Conservation (phyloP, 2,113 vertebrate genomes). For the Grammomys surdaster region DNA sequence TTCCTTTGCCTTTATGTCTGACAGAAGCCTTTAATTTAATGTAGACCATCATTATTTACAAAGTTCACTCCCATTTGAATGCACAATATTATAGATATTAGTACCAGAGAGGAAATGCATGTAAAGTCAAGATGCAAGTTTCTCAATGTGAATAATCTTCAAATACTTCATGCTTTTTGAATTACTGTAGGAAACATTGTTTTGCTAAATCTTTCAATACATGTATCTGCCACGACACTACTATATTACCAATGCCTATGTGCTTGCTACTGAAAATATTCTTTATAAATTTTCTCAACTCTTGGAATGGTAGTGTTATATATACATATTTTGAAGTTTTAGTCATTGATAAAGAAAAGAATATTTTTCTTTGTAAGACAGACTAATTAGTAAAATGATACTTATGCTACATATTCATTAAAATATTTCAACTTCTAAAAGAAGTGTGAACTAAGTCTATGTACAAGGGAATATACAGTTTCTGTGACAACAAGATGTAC, state of each 20-base stretch:
- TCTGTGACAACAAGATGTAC: not conserved
- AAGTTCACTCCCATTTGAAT: not conserved
- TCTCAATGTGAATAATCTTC: not conserved
- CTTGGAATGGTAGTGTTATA: not conserved
- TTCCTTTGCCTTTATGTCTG: not conserved
- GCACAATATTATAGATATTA: not conserved
- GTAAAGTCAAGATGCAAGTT: not conserved
- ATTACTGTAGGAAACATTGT: not conserved
- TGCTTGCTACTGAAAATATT: not conserved
- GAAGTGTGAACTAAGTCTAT: not conserved
- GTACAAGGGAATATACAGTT: not conserved
- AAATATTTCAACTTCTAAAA: constrained; percentile 22
- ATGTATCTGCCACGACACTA: not conserved
- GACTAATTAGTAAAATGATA: not conserved
- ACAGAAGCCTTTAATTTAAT: not conserved
- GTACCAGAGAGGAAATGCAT: not conserved
- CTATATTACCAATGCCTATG: not conserved
- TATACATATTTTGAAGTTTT: not conserved
- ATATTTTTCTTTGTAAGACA: not conserved
- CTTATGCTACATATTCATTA: not conserved
- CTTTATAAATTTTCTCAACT: not conserved
- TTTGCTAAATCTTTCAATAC: not conserved
- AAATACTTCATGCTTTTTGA: not conserved
- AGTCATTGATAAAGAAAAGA: not conserved
- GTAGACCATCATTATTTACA: not conserved